Evolutionary conservation across 2,797 vertebrate species (phyloP).

Genomic region (Rallus crepitans): DNA sequence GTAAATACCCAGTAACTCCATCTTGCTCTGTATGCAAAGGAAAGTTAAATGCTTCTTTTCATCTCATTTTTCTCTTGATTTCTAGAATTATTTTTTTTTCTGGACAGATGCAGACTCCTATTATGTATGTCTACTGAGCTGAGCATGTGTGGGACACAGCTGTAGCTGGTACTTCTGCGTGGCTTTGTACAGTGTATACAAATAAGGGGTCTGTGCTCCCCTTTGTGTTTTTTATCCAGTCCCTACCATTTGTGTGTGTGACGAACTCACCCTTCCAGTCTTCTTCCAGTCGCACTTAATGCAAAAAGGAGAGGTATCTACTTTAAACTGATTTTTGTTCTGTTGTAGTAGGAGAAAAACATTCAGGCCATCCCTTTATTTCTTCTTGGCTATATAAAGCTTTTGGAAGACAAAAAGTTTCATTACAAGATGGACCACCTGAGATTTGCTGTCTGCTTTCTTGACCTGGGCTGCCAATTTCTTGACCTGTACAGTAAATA

Average conservation of each 20-base stretch:
- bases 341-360: neutral
- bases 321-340: neutral
- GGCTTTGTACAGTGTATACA: neutral
- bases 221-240: neutral
- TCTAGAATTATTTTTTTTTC: accelerated
- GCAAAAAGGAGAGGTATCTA: neutral
- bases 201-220: neutral
- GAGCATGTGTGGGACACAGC: neutral
- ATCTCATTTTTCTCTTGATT: neutral
- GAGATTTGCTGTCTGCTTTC: neutral
- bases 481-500: neutral
- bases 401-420: neutral
- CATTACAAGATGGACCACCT: neutral
- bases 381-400: neutral
- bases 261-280: neutral
- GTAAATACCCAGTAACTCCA: neutral
- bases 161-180: neutral
- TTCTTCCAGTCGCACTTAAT: neutral
- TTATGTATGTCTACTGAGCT: neutral
- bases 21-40: neutral
- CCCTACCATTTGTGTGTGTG: neutral
- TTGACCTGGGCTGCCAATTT: neutral
- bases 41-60: neutral
- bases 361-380: neutral
- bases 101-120: neutral